Percentiles rank a stretch among this genome's conserved stretches.
phyloP scores from a whole-genome alignment of 2,113 vertebrate species.

The Sinosuthora webbiana region DNA sequence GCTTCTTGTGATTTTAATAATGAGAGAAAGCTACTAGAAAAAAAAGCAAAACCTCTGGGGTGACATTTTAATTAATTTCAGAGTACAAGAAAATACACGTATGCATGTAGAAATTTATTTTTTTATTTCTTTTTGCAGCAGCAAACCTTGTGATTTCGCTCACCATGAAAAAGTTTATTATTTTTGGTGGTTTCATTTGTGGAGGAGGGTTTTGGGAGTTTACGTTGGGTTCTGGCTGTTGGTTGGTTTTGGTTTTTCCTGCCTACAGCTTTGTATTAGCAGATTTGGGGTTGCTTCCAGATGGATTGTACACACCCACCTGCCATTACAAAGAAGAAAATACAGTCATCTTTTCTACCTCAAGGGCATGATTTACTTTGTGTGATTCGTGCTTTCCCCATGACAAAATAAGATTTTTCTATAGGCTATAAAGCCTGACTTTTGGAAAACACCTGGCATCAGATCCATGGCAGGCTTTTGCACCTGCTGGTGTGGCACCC shows the following conservation, averaged over 20 bases:
- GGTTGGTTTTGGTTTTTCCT: background rate
- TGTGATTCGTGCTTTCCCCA: accelerated
- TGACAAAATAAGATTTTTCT: background rate
- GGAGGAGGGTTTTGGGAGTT: background rate
- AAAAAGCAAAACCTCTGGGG: background rate
- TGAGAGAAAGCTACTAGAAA: background rate
- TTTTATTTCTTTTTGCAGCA: background rate
- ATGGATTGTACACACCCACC: background rate
- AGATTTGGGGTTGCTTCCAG: background rate
- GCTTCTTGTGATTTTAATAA: background rate
- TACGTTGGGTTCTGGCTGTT: background rate
- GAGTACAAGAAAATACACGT: background rate
- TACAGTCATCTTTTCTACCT: background rate
- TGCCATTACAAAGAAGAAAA: background rate
- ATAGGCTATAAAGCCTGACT: background rate
- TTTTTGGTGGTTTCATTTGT: background rate
- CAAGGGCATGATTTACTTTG: background rate
- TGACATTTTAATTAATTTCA: background rate
- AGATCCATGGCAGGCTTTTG: background rate
- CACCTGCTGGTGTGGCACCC: background rate
- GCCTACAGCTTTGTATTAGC: background rate
- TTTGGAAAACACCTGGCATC: background rate
- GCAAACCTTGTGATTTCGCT: background rate
- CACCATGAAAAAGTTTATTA: background rate
- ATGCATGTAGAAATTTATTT: background rate